Evolutionary conservation across 2,888 invertebrate genomes (phyloP).

Genomic region (Conomelus anceps): DNA sequence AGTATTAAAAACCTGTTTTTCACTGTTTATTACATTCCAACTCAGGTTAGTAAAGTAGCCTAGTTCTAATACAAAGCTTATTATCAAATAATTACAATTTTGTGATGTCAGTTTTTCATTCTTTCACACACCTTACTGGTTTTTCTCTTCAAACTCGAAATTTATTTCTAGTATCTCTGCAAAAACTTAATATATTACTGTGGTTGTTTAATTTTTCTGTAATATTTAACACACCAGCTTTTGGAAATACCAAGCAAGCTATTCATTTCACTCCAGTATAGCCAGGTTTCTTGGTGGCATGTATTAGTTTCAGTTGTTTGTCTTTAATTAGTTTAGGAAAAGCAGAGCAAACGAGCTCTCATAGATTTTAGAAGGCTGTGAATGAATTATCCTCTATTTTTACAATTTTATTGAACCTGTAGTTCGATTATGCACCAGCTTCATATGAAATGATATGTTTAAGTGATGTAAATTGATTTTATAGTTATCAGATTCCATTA

Average conservation of each 20-base stretch:
- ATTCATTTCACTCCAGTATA: conserved; percentile 7
- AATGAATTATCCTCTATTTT: conserved; percentile 8
- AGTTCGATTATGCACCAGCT: conserved; percentile 12
- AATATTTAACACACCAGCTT: neutral
- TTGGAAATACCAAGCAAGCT: conserved; percentile 9
- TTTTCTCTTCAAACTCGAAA: neutral
- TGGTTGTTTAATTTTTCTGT: neutral
- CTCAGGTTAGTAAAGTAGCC: neutral
- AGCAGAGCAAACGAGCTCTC: neutral
- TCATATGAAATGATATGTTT: neutral
- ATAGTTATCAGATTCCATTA: neutral
- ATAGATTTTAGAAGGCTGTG: conserved; percentile 11
- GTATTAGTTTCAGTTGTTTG: conserved; percentile 44
- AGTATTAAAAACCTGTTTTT: neutral
- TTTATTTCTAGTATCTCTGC: neutral
- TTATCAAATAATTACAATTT: neutral
- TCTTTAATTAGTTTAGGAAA: neutral
- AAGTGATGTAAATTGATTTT: neutral
- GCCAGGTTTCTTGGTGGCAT: conserved; percentile 64
- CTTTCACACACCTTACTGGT: neutral
- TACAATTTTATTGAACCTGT: conserved; percentile 8
- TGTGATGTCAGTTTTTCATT: neutral
- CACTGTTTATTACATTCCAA: neutral
- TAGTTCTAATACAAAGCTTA: neutral
- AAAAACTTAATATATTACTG: neutral